Conservation (phyloP, 1,140 invertebrate genomes). For the Eciton burchellii region DNA sequence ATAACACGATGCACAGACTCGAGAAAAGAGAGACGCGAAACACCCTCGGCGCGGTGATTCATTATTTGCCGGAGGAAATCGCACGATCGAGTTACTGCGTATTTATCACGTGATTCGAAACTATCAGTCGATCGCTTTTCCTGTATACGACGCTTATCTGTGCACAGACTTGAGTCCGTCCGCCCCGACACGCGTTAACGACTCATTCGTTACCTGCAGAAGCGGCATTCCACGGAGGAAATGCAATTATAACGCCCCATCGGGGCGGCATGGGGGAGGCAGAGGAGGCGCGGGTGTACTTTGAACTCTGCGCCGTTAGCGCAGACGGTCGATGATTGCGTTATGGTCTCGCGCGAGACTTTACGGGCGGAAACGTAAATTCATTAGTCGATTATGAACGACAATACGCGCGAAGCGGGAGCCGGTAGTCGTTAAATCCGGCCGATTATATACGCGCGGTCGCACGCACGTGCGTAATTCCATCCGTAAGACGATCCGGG, state of each 20-base stretch:
- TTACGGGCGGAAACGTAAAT: conserved; percentile 50
- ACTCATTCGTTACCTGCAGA: conserved; percentile 53
- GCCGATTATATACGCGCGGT: not conserved
- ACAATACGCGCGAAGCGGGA: conserved; percentile 35
- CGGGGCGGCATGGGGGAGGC: conserved; percentile 22
- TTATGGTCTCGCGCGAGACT: conserved; percentile 38
- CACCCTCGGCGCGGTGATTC: too few relatives aligned
- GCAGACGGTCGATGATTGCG: conserved; percentile 53
- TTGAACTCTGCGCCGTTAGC: conserved; percentile 53
- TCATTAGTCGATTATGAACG: conserved; percentile 56
- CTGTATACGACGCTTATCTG: not conserved
- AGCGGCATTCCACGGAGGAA: conserved; percentile 35
- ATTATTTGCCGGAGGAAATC: too few relatives aligned
- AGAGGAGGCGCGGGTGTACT: conserved; percentile 32
- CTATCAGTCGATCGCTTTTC: too few relatives aligned
- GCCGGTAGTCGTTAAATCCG: not conserved
- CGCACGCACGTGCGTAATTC: not conserved
- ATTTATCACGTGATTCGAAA: conserved; percentile 56
- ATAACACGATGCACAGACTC: too few relatives aligned
- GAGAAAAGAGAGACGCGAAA: too few relatives aligned
- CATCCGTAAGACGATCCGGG: not conserved
- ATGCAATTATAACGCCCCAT: conserved; percentile 56
- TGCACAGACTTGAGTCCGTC: not conserved
- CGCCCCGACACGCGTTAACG: conserved; percentile 18
- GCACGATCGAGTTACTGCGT: conserved; percentile 40